Evolutionary conservation across 2,888 invertebrate genomes (phyloP).

Genomic region (Sminthurides aquaticus): DNA sequence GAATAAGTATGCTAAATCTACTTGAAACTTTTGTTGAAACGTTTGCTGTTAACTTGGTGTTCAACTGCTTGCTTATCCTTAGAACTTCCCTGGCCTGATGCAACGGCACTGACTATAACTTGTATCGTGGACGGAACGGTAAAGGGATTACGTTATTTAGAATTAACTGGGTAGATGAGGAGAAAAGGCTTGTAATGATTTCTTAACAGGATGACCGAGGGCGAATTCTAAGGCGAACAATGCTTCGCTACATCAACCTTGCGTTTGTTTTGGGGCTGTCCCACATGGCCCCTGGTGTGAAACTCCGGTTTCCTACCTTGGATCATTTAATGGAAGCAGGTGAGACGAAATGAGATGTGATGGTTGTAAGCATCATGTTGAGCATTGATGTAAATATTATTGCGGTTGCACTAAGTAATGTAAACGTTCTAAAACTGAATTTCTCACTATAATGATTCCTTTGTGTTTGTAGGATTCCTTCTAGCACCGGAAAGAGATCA

Average conservation of each 20-base stretch:
- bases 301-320: constrained; percentile 75
- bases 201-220: constrained; percentile 58
- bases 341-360: constrained; percentile 69
- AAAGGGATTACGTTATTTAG: too few relatives aligned
- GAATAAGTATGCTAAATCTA: too few relatives aligned
- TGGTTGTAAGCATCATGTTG: constrained; percentile 65
- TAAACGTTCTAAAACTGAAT: constrained; percentile 44
- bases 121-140: constrained; percentile 68
- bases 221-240: constrained; percentile 71
- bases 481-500: constrained; percentile 46
- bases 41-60: too few relatives aligned
- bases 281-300: constrained; percentile 76
- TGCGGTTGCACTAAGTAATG: too few relatives aligned
- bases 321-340: constrained; percentile 71
- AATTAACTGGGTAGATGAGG: too few relatives aligned
- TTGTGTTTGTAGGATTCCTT: constrained; percentile 43
- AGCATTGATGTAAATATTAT: too few relatives aligned
- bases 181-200: too few relatives aligned
- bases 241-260: constrained; percentile 71
- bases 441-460: not conserved
- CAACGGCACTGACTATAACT: constrained; percentile 72
- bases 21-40: too few relatives aligned
- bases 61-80: too few relatives aligned
- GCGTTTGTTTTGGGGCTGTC: constrained; percentile 76
- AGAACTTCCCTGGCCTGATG: constrained; percentile 71